Percentiles rank a stretch among this genome's conserved stretches.
phyloP scores from a whole-genome alignment of 2,113 vertebrate genomes.

The Suricata suricatta region DNA sequence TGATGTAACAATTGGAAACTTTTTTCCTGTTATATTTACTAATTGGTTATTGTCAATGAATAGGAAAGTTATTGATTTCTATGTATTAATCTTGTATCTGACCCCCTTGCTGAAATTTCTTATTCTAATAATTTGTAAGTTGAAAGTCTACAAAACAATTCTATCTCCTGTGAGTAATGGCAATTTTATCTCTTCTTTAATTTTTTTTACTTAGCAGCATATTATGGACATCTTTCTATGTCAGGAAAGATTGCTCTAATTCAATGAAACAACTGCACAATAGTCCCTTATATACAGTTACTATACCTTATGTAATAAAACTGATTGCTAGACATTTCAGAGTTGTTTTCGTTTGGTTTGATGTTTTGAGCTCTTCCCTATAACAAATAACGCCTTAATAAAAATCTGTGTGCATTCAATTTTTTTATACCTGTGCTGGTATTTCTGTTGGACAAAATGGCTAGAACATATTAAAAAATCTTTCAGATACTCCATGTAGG shows the following conservation, averaged over 20 bases:
- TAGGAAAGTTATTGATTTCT: background rate
- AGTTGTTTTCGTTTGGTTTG: background rate
- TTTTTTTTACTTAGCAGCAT: background rate
- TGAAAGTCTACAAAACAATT: background rate
- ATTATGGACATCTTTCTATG: background rate
- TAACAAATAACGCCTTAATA: background rate
- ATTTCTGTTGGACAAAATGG: background rate
- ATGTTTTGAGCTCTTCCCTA: background rate
- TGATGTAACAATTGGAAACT: background rate
- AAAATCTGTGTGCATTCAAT: background rate
- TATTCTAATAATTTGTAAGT: background rate
- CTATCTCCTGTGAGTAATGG: background rate
- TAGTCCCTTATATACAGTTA: background rate
- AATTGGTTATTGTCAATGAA: background rate
- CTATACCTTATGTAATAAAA: background rate
- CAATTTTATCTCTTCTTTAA: background rate
- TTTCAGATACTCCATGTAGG: background rate
- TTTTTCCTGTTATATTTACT: background rate
- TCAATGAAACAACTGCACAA: background rate
- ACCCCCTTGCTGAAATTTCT: background rate
- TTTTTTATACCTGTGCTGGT: background rate
- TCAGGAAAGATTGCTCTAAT: background rate
- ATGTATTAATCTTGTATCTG: background rate
- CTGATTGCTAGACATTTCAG: background rate
- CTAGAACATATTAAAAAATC: background rate